phyloP scores from a whole-genome alignment of 2,113 vertebrate genomes.

The Grallaria varia region DNA sequence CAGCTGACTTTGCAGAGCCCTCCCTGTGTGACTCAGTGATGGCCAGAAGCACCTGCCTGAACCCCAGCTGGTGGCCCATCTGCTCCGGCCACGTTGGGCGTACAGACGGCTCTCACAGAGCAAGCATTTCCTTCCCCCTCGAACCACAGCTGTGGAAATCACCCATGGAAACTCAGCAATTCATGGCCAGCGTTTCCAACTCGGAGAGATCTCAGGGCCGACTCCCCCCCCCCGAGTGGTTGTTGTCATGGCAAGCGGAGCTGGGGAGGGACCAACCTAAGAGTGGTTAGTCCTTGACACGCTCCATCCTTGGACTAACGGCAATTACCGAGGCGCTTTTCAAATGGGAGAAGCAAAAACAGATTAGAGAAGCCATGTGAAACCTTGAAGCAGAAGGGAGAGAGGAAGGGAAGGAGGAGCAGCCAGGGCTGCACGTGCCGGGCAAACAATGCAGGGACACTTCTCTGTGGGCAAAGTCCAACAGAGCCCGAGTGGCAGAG shows the following conservation, averaged over 20 bases:
- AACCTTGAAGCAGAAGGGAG: conserved; percentile 43
- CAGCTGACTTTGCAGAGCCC: neutral
- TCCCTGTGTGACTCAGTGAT: accelerated
- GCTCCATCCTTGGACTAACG: neutral
- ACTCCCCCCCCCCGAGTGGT: neutral
- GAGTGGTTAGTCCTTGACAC: conserved; percentile 30
- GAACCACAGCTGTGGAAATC: neutral
- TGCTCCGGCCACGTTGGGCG: accelerated
- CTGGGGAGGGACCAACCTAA: neutral
- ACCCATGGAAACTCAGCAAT: neutral
- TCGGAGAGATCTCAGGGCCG: neutral
- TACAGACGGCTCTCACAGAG: accelerated
- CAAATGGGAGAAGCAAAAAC: neutral
- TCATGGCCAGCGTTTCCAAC: neutral
- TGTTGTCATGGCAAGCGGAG: neutral
- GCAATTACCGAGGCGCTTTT: neutral
- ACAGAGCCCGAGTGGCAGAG: neutral
- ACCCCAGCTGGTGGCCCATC: neutral
- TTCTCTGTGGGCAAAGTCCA: neutral
- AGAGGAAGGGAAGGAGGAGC: neutral
- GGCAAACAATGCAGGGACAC: accelerated
- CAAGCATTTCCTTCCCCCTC: neutral
- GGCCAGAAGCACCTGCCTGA: neutral
- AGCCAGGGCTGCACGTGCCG: neutral
- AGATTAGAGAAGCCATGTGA: conserved; percentile 42